Conservation (phyloP, 2,888 invertebrate species). For the Zhengitettix transpicula region DNA sequence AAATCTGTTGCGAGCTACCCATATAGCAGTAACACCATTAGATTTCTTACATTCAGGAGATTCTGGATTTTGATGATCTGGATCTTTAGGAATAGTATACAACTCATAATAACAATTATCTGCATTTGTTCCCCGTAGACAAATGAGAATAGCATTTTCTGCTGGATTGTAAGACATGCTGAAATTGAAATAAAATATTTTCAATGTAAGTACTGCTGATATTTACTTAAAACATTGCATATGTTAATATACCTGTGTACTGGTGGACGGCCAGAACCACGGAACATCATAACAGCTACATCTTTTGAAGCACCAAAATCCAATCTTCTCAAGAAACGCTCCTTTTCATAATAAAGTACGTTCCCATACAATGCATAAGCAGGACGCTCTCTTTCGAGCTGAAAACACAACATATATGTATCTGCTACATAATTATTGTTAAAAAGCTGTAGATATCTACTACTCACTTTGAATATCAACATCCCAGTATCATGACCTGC, state of each 20-base stretch:
- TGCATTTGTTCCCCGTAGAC: slow-evolving; percentile 58
- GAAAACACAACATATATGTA: slow-evolving; percentile 19
- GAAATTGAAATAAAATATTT: slow-evolving; percentile 7
- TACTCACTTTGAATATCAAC: slow-evolving; percentile 57
- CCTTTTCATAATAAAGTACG: slow-evolving; percentile 89
- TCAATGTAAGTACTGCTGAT: neutral
- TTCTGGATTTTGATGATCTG: slow-evolving; percentile 28
- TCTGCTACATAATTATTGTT: neutral
- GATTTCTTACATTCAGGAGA: slow-evolving; percentile 63
- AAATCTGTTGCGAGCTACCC: slow-evolving; percentile 95
- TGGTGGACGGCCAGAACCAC: slow-evolving; percentile 59
- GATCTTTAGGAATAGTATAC: slow-evolving; percentile 69
- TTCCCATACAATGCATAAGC: slow-evolving; percentile 91
- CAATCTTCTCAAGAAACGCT: slow-evolving; percentile 72
- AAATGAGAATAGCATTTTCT: slow-evolving; percentile 83
- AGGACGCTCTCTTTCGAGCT: slow-evolving; percentile 87
- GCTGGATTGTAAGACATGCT: slow-evolving; percentile 96
- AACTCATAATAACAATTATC: slow-evolving; percentile 91
- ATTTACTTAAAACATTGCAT: neutral
- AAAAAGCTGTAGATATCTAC: neutral
- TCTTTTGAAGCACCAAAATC: slow-evolving; percentile 92
- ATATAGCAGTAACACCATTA: slow-evolving; percentile 79
- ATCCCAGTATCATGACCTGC: slow-evolving; percentile 98
- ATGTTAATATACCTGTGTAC: slow-evolving; percentile 38
- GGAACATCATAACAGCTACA: slow-evolving; percentile 78